phyloP scores from a whole-genome alignment of 2,888 invertebrate species.

The Coronaproctus castanopsis region DNA sequence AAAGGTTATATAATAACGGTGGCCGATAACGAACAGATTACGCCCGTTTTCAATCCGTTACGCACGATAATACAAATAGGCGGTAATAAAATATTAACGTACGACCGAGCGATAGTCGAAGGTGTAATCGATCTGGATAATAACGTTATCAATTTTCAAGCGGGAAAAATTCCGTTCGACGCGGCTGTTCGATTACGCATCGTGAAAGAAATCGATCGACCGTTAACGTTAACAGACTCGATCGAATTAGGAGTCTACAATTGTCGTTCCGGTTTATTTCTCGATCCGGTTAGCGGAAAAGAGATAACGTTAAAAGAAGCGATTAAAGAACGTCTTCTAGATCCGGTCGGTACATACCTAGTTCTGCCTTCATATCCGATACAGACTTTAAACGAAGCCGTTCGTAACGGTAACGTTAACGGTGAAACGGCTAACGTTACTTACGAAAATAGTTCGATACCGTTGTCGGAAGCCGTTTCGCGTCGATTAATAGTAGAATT shows the following conservation, averaged over 20 bases:
- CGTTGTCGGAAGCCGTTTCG: constrained; percentile 52
- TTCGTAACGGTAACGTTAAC: constrained; percentile 52
- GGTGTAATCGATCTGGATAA: constrained; percentile 50
- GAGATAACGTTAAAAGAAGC: constrained; percentile 64
- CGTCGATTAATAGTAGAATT: constrained; percentile 61
- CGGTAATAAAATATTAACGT: constrained; percentile 61
- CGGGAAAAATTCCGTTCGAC: constrained; percentile 45
- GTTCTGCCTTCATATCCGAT: no score
- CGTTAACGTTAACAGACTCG: constrained; percentile 61
- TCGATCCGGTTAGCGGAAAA: constrained; percentile 59
- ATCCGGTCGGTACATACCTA: no score
- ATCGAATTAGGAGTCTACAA: constrained; percentile 61
- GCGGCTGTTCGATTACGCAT: constrained; percentile 70
- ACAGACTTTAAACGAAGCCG: constrained; percentile 55
- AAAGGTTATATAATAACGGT: constrained; percentile 52
- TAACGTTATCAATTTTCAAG: constrained; percentile 36
- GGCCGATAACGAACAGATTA: constrained; percentile 62
- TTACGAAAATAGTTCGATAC: constrained; percentile 41
- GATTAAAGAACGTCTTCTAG: constrained; percentile 56
- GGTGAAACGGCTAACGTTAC: constrained; percentile 47
- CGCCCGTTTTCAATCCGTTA: no score
- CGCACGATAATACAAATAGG: no score
- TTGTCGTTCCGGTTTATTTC: constrained; percentile 54
- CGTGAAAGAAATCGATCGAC: constrained; percentile 58
- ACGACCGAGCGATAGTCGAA: constrained; percentile 58